Base-by-base conservation (phyloP, 1,140 invertebrate genomes). In the Cherax destructor region DNA sequence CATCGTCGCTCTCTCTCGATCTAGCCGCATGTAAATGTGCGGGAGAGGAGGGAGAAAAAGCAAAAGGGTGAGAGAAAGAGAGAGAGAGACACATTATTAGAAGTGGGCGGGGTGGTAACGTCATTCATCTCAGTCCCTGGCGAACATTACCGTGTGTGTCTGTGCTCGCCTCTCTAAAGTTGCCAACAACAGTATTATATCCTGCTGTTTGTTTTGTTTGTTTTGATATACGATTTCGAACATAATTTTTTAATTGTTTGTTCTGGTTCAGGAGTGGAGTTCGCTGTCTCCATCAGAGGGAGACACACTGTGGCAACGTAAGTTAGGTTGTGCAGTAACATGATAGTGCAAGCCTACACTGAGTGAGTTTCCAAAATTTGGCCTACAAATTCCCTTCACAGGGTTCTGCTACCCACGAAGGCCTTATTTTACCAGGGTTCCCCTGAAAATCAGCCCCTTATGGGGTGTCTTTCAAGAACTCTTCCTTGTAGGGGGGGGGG, bases 51-150 rank as follows among this genome's bases (percentile, higher is more conserved):
- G 4, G 9, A 56, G 56, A 30, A 56, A 65, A 21, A 30, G 41
- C 16, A 50, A 72, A 24, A 11, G 79, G 59, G 41, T 5, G 21
- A 30, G 24, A 11, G 30, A 56, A 80, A 30, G 79, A 52, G 10
- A 21, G 10, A 52, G 65, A 59, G 79, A 5, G 61, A 56, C 13
- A 13, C 52, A 85, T 69, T 91, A 85, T 91, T 91, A 91, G 61
- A 86, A 91, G 89, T 78, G 83, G 89, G 89, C 89, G 89, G 89
- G 24, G 89, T 49, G 24, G 83, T 16, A 79, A 52, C 74, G 89
- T 91, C 89, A 91, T 85, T 91, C 89, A 91, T 91, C 83, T 91
- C 83, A 85, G 30, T 91, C 89, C 83, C 83, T 74, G n/a, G 83
- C 79, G 89, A 91, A 86, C 89, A 85, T 91, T 91, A 91, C 89